Percentiles rank a stretch among this genome's conserved stretches.
Evolutionary conservation across 1,140 invertebrate genomes (phyloP).

Genomic region (Chionoecetes opilio): DNA sequence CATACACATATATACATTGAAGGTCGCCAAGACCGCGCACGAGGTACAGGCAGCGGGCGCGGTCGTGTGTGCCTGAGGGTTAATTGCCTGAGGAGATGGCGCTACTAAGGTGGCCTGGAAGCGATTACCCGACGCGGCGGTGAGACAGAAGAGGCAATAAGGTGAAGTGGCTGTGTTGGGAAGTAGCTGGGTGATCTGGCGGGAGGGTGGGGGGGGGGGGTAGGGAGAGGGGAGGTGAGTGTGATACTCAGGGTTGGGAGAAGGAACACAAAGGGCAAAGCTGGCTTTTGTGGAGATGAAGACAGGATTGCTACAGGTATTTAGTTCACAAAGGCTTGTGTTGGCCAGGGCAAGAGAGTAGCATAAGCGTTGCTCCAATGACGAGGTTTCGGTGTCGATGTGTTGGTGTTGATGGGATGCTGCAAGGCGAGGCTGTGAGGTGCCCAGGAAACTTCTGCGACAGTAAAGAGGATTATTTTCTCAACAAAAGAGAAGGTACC

Average conservation of each 20-base stretch:
- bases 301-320: not conserved
- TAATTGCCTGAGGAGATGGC: not conserved
- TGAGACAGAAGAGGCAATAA: constrained; percentile 4
- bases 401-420: too few relatives aligned
- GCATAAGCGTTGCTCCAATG: too few relatives aligned
- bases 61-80: not conserved
- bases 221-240: not conserved
- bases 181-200: too few relatives aligned
- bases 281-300: not conserved
- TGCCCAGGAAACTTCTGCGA: too few relatives aligned
- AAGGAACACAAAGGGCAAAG: not conserved
- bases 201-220: too few relatives aligned
- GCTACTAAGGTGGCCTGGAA: not conserved
- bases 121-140: not conserved
- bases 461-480: too few relatives aligned
- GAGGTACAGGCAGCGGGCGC: not conserved
- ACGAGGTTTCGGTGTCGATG: too few relatives aligned
- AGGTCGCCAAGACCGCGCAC: not conserved
- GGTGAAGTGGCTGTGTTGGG: not conserved
- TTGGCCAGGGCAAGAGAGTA: not conserved
- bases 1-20: not conserved
- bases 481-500: too few relatives aligned
- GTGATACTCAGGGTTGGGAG: not conserved
- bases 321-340: not conserved
- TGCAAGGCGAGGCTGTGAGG: too few relatives aligned